These are phyloP conservation scores for Parauchenoglanis punctatus DNA, from an alignment of 2,797 vertebrate genomes.

Conservation along the genomic window DNA sequence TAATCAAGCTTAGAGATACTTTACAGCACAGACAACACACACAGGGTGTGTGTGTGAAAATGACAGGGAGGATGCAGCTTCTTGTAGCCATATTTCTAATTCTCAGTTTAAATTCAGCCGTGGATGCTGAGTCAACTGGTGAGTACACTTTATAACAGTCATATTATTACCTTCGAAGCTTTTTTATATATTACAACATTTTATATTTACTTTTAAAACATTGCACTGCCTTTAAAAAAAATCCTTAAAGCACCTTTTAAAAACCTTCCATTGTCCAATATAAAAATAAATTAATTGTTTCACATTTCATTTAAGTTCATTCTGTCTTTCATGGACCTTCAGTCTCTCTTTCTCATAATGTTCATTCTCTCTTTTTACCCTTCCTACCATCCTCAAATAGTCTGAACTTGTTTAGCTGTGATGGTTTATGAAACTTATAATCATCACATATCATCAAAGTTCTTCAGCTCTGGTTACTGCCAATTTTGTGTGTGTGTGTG, in stretches of 20 bases:
- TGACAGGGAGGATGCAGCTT: constrained; percentile 61
- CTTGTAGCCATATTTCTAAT: constrained; percentile 68
- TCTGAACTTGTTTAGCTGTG: constrained; percentile 20
- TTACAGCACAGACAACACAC: constrained; percentile 32
- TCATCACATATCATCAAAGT: constrained; percentile 8
- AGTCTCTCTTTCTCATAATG: constrained; percentile 23
- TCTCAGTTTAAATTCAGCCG: constrained; percentile 63
- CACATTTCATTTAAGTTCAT: not conserved
- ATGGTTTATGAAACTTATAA: constrained; percentile 11
- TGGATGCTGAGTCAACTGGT: constrained; percentile 75
- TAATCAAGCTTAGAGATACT: constrained; percentile 7
- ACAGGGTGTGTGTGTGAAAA: constrained; percentile 62
- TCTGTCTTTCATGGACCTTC: not conserved
- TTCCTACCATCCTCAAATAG: not conserved
- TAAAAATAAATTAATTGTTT: not conserved
- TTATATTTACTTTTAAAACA: not conserved
- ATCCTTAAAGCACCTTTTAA: not conserved
- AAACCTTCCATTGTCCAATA: not conserved
- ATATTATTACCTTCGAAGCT: not conserved
- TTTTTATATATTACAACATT: not conserved
- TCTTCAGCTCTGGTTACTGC: constrained; percentile 16
- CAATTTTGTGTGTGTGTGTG: not conserved
- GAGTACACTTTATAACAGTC: constrained; percentile 57
- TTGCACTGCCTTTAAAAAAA: not conserved
- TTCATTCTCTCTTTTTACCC: constrained; percentile 12